Percentiles rank a stretch among this genome's conserved stretches.
Conservation (phyloP, 2,797 vertebrate genomes). For the Varecia variegata region DNA sequence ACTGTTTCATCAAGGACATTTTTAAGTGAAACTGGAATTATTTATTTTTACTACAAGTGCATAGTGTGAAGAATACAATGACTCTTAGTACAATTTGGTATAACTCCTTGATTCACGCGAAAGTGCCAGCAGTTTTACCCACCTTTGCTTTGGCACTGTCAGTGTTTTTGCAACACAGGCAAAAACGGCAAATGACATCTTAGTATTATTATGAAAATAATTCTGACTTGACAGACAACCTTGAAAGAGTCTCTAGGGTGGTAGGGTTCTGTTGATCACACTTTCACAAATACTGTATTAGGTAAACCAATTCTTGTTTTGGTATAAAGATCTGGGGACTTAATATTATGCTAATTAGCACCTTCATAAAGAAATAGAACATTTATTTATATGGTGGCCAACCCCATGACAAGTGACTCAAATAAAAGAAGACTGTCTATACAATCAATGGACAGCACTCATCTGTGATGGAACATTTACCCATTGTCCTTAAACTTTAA, state of each 20-base stretch:
- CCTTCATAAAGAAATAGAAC: neutral
- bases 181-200: neutral
- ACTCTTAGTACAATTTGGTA: neutral
- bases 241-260: neutral
- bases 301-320: neutral
- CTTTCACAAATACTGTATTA: neutral
- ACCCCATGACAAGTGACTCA: neutral
- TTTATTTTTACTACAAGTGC: neutral
- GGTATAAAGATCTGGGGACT: neutral
- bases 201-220: slow-evolving; percentile 39
- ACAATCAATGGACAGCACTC: neutral
- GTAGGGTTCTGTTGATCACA: neutral
- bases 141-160: neutral
- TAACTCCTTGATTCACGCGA: neutral
- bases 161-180: neutral
- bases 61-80: neutral
- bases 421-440: neutral
- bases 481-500: neutral
- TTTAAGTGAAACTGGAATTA: neutral
- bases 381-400: neutral
- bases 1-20: slow-evolving; percentile 5
- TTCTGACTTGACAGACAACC: neutral
- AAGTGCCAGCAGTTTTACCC: neutral
- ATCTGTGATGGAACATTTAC: neutral
- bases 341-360: neutral